Evolutionary conservation across 2,113 vertebrate species (phyloP).

Genomic region (Archocentrus centrarchus): DNA sequence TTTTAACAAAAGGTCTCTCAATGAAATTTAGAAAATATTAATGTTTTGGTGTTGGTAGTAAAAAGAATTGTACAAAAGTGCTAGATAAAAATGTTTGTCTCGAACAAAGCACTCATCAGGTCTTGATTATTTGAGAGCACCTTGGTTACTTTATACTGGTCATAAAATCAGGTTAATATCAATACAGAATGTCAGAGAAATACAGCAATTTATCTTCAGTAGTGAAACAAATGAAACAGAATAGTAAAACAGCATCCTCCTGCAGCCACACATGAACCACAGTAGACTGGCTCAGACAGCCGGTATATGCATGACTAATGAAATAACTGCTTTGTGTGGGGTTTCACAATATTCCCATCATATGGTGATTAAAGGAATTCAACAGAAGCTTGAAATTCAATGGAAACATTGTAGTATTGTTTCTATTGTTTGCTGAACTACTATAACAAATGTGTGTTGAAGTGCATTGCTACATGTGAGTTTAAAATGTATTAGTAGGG

Average conservation of each 20-base stretch:
- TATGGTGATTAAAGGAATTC: not conserved
- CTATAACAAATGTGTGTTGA: conserved; percentile 19
- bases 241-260: conserved; percentile 24
- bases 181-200: conserved; percentile 29
- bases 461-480: not conserved
- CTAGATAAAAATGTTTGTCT: conserved; percentile 50
- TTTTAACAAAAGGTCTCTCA: not conserved
- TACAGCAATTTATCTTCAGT: conserved; percentile 52
- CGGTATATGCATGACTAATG: not conserved
- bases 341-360: conserved; percentile 21
- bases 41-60: not conserved
- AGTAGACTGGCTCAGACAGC: not conserved
- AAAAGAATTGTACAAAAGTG: not conserved
- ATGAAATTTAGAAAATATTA: not conserved
- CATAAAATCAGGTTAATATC: conserved; percentile 7
- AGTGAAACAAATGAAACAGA: conserved; percentile 38
- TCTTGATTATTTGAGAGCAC: too few relatives aligned
- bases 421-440: conserved; percentile 38
- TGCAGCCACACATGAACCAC: conserved; percentile 11
- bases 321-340: conserved; percentile 12
- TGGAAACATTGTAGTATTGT: conserved; percentile 26
- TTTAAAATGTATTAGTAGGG: conserved; percentile 52
- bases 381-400: not conserved
- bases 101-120: conserved; percentile 46
- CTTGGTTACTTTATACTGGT: conserved; percentile 18